These are phyloP conservation scores for Carcina quercana DNA, from an alignment of 2,888 invertebrate species.

Conservation along the genomic window DNA sequence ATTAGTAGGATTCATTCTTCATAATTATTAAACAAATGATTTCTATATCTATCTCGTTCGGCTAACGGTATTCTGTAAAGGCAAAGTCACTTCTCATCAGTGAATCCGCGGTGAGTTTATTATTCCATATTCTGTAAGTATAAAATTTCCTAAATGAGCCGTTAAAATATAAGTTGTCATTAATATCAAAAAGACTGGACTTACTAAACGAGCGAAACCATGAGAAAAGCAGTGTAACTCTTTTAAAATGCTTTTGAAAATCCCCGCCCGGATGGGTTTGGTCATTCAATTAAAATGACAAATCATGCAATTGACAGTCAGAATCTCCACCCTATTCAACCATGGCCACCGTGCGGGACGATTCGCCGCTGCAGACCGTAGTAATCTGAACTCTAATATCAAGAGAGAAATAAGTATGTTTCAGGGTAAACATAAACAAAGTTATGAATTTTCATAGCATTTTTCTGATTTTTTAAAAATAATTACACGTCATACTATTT, in stretches of 20 bases:
- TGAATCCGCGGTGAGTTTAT: background rate
- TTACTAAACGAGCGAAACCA: too few relatives aligned
- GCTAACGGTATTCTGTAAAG: too few relatives aligned
- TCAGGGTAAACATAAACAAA: too few relatives aligned
- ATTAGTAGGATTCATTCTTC: background rate
- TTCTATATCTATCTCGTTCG: too few relatives aligned
- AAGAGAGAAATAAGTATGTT: background rate
- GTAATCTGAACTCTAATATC: background rate
- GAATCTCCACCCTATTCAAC: background rate
- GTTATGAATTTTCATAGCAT: too few relatives aligned
- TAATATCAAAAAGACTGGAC: background rate
- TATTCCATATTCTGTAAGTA: background rate
- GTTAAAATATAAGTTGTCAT: background rate
- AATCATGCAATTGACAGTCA: background rate
- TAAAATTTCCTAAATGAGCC: background rate
- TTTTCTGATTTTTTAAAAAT: too few relatives aligned
- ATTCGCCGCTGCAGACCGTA: background rate
- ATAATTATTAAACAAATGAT: background rate
- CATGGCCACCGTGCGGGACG: constrained; percentile 1
- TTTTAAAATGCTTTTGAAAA: background rate
- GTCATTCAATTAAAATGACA: background rate
- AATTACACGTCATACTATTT: too few relatives aligned
- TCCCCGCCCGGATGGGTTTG: background rate
- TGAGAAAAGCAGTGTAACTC: background rate
- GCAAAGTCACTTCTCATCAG: too few relatives aligned